Evolutionary conservation across 1,140 invertebrate genomes (phyloP).

Genomic region (Tyrophagus putrescentiae): DNA sequence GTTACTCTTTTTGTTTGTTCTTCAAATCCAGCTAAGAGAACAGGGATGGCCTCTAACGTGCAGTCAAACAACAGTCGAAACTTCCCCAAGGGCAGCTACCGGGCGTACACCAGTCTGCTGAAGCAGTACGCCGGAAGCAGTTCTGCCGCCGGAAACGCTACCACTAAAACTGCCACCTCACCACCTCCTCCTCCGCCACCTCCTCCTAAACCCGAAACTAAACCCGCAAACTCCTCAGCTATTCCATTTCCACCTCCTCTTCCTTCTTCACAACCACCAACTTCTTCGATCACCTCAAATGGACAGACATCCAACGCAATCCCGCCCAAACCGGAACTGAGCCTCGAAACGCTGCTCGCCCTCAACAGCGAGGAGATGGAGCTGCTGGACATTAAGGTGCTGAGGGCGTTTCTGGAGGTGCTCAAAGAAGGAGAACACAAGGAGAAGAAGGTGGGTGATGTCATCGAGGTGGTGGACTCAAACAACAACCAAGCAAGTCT

Average conservation of each 20-base stretch:
- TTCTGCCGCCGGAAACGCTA: background rate
- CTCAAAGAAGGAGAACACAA: background rate
- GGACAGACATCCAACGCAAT: background rate
- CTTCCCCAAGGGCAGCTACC: background rate
- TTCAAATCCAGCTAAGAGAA: too few species aligned
- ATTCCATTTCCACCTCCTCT: too few species aligned
- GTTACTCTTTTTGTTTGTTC: too few species aligned
- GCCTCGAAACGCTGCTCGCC: background rate
- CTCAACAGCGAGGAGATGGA: background rate
- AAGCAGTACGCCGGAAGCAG: background rate
- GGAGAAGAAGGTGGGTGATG: too few species aligned
- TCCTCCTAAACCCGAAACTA: background rate
- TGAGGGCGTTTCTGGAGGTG: background rate
- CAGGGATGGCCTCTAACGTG: background rate
- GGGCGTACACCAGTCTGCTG: slow-evolving; percentile 2
- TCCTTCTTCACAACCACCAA: background rate
- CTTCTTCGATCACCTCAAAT: background rate
- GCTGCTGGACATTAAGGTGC: background rate
- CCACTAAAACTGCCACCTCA: background rate
- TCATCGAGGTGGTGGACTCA: background rate
- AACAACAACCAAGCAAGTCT: slow-evolving; percentile 12
- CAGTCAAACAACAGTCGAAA: background rate
- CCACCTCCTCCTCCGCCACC: background rate
- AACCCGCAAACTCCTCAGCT: too few species aligned
- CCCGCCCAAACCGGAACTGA: background rate